These are phyloP conservation scores for Marasmarcha lunaedactyla DNA, from an alignment of 2,888 invertebrate genomes.

Conservation along the genomic window DNA sequence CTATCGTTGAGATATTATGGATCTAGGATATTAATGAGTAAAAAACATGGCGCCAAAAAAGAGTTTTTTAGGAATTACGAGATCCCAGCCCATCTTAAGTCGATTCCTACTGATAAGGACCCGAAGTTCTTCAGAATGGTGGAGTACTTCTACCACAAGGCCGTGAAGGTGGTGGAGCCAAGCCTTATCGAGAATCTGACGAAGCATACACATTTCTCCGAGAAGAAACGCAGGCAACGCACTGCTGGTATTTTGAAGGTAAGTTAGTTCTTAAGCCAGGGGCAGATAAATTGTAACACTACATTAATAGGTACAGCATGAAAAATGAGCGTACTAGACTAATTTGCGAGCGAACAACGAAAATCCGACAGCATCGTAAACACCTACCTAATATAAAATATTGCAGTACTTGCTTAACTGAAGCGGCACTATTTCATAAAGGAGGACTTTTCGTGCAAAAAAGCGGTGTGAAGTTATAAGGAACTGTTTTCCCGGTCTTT, in stretches of 20 bases:
- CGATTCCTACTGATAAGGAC: conserved; percentile 29
- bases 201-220: conserved; percentile 53
- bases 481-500: too few species aligned
- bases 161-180: conserved; percentile 63
- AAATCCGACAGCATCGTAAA: too few species aligned
- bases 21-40: too few species aligned
- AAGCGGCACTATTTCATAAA: too few species aligned
- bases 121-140: conserved; percentile 75
- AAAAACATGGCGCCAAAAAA: conserved; percentile 20
- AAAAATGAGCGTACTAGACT: not conserved
- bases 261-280: conserved; percentile 8
- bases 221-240: conserved; percentile 71
- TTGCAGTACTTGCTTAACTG: too few species aligned
- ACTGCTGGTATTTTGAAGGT: conserved; percentile 74
- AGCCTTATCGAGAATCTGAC: conserved; percentile 59
- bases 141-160: conserved; percentile 76
- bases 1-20: too few species aligned
- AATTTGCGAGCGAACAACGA: too few species aligned
- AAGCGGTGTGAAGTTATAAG: too few species aligned
- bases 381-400: too few species aligned
- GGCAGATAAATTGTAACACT: too few species aligned
- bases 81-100: conserved; percentile 44
- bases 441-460: too few species aligned
- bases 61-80: conserved; percentile 11
- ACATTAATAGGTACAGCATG: not conserved